Evolutionary conservation across 64 coral and sea anemone species (phyloP), one percentile per base, ranked within the genome.

Genomic region (Acropora yongei): DNA sequence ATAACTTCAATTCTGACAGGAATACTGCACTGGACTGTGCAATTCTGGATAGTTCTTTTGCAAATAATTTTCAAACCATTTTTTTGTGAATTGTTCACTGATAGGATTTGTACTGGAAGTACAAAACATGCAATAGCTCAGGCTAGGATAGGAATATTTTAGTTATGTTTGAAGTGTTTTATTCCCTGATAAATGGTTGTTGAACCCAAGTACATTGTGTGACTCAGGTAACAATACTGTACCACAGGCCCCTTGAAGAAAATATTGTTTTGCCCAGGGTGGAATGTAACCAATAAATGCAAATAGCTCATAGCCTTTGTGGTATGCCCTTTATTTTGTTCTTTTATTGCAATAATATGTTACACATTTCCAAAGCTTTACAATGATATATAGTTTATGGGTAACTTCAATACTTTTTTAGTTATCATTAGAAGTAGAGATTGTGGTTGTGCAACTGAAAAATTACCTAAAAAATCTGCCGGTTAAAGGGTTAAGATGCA

Each of bases 131-230:
- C 46, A 82, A 90, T 80, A 90, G 80, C 78, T 90, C 66, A 44
- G 77, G 88, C 88, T 90, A 77, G 80, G 90, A 92, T 92, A 85
- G 49, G 68, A 92, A 92, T 92, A 92, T 85, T 92, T 92, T 58
- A 85, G 68, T 76, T 92, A 68, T 92, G 80, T 92, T 92, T 92
- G 90, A 66, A 84, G 80, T 85, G 72, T 92, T 92, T 85, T 92
- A 92, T 72, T 82, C 88, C 77, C 51, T 78, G 46, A 91, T 83
- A 91, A 91, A 83, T 91, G 72, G 16, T 75, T 90, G 76, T 90
- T 90, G 74, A 65, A 74, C 57, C 5, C 74, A 90, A 79, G 55
- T 58, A 80, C 57, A 90, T 85, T 85, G 82, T 85, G 57, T 85
- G 5, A 85, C 43, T 85, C 55, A 85, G 82, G 58, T 85, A 85